These are phyloP conservation scores for Leistus spinibarbis DNA, from an alignment of 2,888 invertebrate species.

Conservation along the genomic window DNA sequence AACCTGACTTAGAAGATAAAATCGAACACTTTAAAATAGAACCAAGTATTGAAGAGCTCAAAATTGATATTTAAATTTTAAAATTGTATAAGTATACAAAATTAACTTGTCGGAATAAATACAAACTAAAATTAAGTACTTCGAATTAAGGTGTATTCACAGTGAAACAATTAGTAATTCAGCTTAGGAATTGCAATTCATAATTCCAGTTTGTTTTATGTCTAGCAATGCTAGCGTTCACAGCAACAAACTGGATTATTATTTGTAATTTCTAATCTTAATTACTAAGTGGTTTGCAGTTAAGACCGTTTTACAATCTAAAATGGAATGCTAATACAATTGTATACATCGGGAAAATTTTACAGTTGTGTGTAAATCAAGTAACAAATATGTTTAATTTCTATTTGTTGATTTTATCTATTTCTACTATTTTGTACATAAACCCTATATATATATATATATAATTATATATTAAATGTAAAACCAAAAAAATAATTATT, in stretches of 20 bases:
- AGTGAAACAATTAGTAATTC: too few relatives aligned
- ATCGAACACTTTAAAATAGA: not conserved
- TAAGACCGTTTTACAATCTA: too few relatives aligned
- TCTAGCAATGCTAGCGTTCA: too few relatives aligned
- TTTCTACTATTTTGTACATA: not conserved
- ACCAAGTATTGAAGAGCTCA: not conserved
- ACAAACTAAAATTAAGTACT: not conserved
- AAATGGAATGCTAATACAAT: too few relatives aligned
- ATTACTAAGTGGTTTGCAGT: too few relatives aligned
- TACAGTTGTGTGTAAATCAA: not conserved
- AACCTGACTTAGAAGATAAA: constrained; percentile 20
- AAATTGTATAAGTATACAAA: not conserved
- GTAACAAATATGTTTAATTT: not conserved
- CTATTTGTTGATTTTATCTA: not conserved
- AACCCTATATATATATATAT: not conserved
- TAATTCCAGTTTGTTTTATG: too few relatives aligned
- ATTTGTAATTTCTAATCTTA: too few relatives aligned
- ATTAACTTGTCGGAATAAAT: not conserved
- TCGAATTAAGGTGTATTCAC: too few relatives aligned
- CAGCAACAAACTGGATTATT: too few relatives aligned
- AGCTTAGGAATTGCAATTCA: too few relatives aligned
- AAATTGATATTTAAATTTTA: not conserved
- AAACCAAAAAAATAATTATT: not conserved
- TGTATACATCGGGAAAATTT: too few relatives aligned
- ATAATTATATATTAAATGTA: not conserved